phyloP scores from a whole-genome alignment of 2,888 invertebrate species.

The Clusia tigrina region DNA sequence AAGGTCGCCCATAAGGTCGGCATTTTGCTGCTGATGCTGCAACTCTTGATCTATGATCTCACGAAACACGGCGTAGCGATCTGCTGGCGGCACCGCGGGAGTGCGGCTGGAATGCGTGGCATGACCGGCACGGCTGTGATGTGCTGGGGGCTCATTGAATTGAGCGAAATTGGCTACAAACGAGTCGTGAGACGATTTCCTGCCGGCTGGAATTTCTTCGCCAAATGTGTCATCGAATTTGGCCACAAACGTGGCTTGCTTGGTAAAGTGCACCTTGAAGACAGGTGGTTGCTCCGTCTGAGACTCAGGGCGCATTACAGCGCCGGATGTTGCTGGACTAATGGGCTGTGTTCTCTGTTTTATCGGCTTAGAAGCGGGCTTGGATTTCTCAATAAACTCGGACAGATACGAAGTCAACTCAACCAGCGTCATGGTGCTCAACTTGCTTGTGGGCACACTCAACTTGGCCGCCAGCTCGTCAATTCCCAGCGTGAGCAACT shows the following conservation, averaged over 20 bases:
- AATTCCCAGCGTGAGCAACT: slow-evolving; percentile 82
- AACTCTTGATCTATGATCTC: slow-evolving; percentile 83
- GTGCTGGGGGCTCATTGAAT: slow-evolving; percentile 59
- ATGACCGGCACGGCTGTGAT: neutral
- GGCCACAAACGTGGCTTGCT: slow-evolving; percentile 66
- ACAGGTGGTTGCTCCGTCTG: slow-evolving; percentile 40
- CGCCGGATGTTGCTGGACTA: slow-evolving; percentile 21
- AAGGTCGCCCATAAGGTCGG: slow-evolving; percentile 55
- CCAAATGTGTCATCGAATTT: slow-evolving; percentile 74
- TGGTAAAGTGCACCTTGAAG: slow-evolving; percentile 63
- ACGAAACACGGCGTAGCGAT: slow-evolving; percentile 87
- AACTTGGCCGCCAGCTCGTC: slow-evolving; percentile 79
- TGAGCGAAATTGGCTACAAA: slow-evolving; percentile 77
- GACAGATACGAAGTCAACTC: slow-evolving; percentile 84
- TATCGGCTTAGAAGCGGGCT: slow-evolving; percentile 36
- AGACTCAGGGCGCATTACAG: slow-evolving; percentile 26
- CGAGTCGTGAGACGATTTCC: slow-evolving; percentile 43
- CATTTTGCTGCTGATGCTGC: slow-evolving; percentile 66
- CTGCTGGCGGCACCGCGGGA: slow-evolving; percentile 69
- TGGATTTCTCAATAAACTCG: slow-evolving; percentile 66
- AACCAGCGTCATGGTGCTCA: slow-evolving; percentile 86
- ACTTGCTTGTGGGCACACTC: slow-evolving; percentile 78
- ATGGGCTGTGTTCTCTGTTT: slow-evolving; percentile 32
- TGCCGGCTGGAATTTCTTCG: slow-evolving; percentile 55
- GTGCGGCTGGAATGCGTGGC: slow-evolving; percentile 12